Evolutionary conservation across 2,888 invertebrate genomes (phyloP), one percentile per base, ranked within the genome.

Genomic region (Lasioglossum zephyrum): DNA sequence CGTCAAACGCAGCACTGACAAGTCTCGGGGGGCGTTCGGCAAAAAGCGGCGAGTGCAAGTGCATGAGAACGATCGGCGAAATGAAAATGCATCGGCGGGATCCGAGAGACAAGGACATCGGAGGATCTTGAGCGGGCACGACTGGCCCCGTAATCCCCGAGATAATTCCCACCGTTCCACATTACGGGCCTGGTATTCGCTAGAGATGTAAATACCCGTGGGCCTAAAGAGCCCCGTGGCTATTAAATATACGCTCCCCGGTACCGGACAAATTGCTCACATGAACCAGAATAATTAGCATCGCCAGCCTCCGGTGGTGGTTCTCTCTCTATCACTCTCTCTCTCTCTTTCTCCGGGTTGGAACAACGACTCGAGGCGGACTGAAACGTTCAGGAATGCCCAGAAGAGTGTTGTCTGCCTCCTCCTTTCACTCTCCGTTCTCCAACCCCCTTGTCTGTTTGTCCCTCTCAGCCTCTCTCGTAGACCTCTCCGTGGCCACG

Each of bases 211-310:
- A 94, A 94, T 94, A 94, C 91, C 94, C 92, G 86, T 90, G 89
- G 92, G 92, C 88, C 87, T 88, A 83, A 78, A 86, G 88, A 87
- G 88, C 91, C 89, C 92, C 88, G 85, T 73, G 91, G 90, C 90
- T 92, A 94, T 93, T 94, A 93, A 94, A 94, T 92, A 92, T 92
- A 92, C 91, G 92, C 92, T 93, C 91, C 88, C 88, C 85, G 87
- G 90, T 92, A 89, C 91, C 88, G 93, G 94, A 94, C 94, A 94
- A 94, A 94, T 94, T 94, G 93, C 94, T 92, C 92, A 90, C 92
- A 93, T 93, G 93, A 93, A 91, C 93, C 93, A 93, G 93, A 94
- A 94, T 94, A 94, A 94, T 94, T 94, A 94, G 94, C 93, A 93
- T 93, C 92, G 89, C 88, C 85, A 81, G 90, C 90, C 91, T 82